Evolutionary conservation across 2,797 vertebrate genomes (phyloP).

Genomic region (Ctenosaura bakeri): DNA sequence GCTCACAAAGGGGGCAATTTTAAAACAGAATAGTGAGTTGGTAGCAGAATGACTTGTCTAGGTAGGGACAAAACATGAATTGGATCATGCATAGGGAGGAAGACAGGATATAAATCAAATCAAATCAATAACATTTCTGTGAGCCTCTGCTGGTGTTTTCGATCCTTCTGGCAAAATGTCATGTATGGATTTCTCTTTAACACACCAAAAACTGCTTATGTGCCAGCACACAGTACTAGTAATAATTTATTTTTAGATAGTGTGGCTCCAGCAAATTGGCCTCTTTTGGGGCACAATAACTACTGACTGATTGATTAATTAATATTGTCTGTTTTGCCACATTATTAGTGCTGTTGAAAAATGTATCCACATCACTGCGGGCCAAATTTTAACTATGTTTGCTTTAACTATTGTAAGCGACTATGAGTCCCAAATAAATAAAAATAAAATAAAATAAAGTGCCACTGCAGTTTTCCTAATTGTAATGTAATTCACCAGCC

Average conservation of each 20-base stretch:
- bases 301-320: not conserved
- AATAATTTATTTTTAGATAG: not conserved
- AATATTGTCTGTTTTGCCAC: no score
- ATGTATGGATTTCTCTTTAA: not conserved
- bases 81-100: not conserved
- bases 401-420: no score
- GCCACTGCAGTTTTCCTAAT: not conserved
- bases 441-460: no score
- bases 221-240: not conserved
- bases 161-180: not conserved
- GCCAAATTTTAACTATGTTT: not conserved
- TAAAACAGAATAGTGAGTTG: not conserved
- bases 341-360: not conserved
- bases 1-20: not conserved
- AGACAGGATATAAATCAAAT: no score
- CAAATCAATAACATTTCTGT: not conserved
- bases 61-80: slow-evolving; percentile 18
- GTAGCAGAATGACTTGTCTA: not conserved
- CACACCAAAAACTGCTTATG: not conserved
- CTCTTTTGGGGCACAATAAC: not conserved
- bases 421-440: no score
- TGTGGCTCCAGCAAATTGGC: slow-evolving; percentile 21
- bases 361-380: not conserved
- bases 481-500: not conserved
- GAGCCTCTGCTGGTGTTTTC: slow-evolving; percentile 1